phyloP scores from a whole-genome alignment of 1,140 invertebrate genomes.

The Pectinophora gossypiella region DNA sequence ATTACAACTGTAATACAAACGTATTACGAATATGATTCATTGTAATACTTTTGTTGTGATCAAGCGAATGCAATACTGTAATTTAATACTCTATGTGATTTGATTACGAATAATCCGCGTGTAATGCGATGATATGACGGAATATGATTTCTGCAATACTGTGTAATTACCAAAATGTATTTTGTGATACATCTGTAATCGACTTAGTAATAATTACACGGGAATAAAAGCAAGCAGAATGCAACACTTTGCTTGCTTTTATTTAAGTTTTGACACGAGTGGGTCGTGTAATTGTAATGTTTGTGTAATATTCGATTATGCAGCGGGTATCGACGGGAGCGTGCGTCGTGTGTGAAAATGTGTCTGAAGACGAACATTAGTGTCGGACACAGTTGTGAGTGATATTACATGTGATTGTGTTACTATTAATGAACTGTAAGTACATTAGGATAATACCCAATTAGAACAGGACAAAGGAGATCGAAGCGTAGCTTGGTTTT shows the following conservation, averaged over 20 bases:
- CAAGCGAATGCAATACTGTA: neutral
- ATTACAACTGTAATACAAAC: neutral
- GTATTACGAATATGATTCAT: neutral
- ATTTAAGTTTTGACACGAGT: conserved; percentile 15
- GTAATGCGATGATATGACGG: neutral
- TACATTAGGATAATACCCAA: conserved; percentile 46
- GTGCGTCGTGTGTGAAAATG: conserved; percentile 28
- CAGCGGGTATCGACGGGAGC: conserved; percentile 18
- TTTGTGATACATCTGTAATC: neutral
- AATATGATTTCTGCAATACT: neutral
- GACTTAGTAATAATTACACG: neutral
- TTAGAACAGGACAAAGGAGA: neutral
- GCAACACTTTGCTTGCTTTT: conserved; percentile 27
- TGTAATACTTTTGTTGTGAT: neutral
- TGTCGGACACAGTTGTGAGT: conserved; percentile 63
- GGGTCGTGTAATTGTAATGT: neutral
- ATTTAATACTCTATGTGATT: neutral
- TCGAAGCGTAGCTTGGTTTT: conserved; percentile 24
- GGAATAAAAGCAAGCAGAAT: conserved; percentile 32
- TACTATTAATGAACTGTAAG: conserved; percentile 59
- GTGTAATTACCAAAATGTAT: neutral
- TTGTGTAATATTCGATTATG: neutral
- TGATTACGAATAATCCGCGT: neutral
- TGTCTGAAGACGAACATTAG: conserved; percentile 50
- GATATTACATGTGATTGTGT: conserved; percentile 73